Percentiles rank a stretch among this genome's conserved stretches.
Evolutionary conservation across 2,797 vertebrate species (phyloP).

Genomic region (Gallirallus australis): DNA sequence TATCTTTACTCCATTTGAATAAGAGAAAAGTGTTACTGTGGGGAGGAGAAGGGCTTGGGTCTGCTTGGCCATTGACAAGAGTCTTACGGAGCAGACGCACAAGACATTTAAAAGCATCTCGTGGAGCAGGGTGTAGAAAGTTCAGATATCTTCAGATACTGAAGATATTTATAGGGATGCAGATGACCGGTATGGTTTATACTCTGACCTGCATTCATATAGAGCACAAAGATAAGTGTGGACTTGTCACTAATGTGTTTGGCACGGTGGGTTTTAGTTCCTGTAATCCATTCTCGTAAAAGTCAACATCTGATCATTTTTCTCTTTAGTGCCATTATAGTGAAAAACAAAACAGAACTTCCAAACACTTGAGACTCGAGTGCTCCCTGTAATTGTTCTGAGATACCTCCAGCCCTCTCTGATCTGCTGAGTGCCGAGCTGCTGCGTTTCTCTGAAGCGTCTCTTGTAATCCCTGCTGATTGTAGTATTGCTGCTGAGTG

Average conservation of each 20-base stretch:
- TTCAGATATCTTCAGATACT: not conserved
- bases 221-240: conserved; percentile 4
- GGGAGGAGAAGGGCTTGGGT: not conserved
- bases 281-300: not conserved
- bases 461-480: not conserved
- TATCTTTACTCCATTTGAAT: not conserved
- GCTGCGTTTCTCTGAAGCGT: not conserved
- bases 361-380: conserved; percentile 2
- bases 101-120: not conserved
- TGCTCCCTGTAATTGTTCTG: conserved; percentile 44
- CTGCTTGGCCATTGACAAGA: not conserved
- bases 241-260: not conserved
- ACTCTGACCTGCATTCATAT: conserved; percentile 9
- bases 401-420: not conserved
- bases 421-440: not conserved
- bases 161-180: not conserved
- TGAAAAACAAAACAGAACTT: conserved; percentile 35
- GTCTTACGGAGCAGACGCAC: not conserved
- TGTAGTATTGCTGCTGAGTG: not conserved
- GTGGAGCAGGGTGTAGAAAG: not conserved
- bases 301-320: conserved; percentile 25
- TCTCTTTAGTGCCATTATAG: conserved; percentile 47
- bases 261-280: conserved; percentile 24
- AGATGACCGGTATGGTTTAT: not conserved
- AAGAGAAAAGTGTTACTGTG: not conserved